Percentiles rank a stretch among this genome's conserved stretches.
Evolutionary conservation across 2,113 vertebrate genomes (phyloP).

Genomic region (Brevimyrus niger): DNA sequence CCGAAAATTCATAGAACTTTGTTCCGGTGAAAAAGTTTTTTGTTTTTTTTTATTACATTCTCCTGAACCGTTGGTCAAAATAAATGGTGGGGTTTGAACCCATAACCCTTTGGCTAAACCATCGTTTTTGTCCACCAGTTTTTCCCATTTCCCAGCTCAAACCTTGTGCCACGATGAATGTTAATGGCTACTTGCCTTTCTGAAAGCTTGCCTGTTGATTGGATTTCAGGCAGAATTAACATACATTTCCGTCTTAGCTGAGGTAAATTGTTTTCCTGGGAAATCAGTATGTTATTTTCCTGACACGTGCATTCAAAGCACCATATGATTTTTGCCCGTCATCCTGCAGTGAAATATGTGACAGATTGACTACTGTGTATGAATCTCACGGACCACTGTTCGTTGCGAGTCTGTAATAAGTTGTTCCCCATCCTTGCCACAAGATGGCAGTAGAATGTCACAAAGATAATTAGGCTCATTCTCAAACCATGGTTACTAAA

Average conservation of each 20-base stretch:
- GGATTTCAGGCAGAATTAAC: background rate
- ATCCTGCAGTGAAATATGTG: background rate
- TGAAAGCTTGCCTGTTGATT: background rate
- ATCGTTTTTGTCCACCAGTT: background rate
- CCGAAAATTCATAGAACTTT: background rate
- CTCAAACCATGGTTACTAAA: background rate
- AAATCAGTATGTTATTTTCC: background rate
- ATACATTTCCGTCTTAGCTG: background rate
- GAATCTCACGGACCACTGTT: slow-evolving; percentile 11
- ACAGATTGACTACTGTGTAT: background rate
- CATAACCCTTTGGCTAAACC: background rate
- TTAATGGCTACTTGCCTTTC: background rate
- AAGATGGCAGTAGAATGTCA: slow-evolving; percentile 44
- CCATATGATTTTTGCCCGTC: background rate
- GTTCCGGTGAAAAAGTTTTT: background rate
- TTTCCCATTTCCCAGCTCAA: background rate
- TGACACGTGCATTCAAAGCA: background rate
- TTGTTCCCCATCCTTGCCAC: slow-evolving; percentile 28
- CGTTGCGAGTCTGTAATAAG: background rate
- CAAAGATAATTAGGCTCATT: background rate
- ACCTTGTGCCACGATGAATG: background rate
- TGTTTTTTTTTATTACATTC: background rate
- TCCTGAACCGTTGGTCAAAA: background rate
- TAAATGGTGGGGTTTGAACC: background rate
- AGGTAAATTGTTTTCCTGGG: background rate